Percentiles rank a stretch among this genome's conserved stretches.
Conservation (phyloP, 2,888 invertebrate genomes). For the Cremastobaeus sp. region DNA sequence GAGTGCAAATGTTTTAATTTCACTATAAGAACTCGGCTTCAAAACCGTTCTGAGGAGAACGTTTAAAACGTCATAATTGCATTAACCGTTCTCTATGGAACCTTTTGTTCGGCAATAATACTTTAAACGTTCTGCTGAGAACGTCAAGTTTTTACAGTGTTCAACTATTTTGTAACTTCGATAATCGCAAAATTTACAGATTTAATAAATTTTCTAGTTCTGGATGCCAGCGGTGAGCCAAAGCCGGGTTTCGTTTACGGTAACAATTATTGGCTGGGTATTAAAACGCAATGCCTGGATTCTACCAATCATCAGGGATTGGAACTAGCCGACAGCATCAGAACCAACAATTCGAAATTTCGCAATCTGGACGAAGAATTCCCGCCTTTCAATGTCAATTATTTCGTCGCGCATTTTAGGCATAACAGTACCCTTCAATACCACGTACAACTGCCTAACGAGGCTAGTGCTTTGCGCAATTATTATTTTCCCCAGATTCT, state of each 20-base stretch:
- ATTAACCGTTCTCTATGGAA: too few relatives aligned
- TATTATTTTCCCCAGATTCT: too few relatives aligned
- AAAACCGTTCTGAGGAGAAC: too few relatives aligned
- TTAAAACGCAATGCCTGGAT: constrained; percentile 79
- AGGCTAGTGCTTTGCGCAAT: too few relatives aligned
- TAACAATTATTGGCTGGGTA: constrained; percentile 82
- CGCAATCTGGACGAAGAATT: constrained; percentile 72
- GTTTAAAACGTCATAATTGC: too few relatives aligned
- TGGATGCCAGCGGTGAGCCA: constrained; percentile 81
- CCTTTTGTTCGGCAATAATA: too few relatives aligned
- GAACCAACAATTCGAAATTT: constrained; percentile 68
- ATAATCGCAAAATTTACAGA: too few relatives aligned
- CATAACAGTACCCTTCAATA: constrained; percentile 78
- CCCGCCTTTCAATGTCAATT: constrained; percentile 76
- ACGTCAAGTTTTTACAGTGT: too few relatives aligned
- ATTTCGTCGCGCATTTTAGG: constrained; percentile 74
- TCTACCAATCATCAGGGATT: constrained; percentile 70
- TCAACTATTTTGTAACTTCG: too few relatives aligned
- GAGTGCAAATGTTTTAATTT: too few relatives aligned
- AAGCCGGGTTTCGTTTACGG: constrained; percentile 81
- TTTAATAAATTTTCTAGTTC: constrained; percentile 71
- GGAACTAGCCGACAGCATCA: constrained; percentile 65
- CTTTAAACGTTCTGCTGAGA: too few relatives aligned
- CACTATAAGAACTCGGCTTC: too few relatives aligned
- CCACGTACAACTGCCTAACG: constrained; percentile 75